Evolutionary conservation across 30 jellyfish, hydroid and myxozoan species (phyloP).

Genomic region (Aurelia sp.): DNA sequence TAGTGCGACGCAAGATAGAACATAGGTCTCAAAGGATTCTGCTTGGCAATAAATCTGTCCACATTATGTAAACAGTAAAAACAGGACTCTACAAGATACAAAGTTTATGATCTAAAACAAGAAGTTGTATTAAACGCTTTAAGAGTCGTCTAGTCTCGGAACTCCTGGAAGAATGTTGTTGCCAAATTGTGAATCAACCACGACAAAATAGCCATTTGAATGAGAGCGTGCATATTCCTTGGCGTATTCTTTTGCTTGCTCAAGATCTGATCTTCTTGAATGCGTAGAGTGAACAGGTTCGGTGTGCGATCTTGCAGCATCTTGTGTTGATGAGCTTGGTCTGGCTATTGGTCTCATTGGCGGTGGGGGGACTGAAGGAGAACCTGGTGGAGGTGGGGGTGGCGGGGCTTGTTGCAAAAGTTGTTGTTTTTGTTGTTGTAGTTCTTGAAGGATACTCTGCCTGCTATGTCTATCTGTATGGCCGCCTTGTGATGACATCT

Average conservation of each 20-base stretch:
- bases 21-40: too few species aligned
- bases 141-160: conserved; percentile 93
- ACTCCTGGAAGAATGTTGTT: conserved; percentile 91
- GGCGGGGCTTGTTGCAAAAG: conserved; percentile 73
- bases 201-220: conserved; percentile 88
- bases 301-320: conserved; percentile 49
- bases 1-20: too few species aligned
- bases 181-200: conserved; percentile 95
- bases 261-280: conserved; percentile 66
- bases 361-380: conserved; percentile 22
- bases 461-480: conserved; percentile 76
- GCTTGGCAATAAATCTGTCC: too few species aligned
- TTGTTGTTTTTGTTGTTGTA: conserved; percentile 92
- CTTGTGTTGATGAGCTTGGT: conserved; percentile 34
- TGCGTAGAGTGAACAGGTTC: conserved; percentile 41
- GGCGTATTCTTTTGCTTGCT: conserved; percentile 31
- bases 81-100: neutral
- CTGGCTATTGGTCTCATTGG: conserved; percentile 8
- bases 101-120: too few species aligned
- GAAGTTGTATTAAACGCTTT: neutral
- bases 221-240: conserved; percentile 95
- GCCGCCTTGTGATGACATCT: conserved; percentile 53
- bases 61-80: neutral
- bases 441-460: conserved; percentile 89
- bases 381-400: conserved; percentile 9